Percentiles rank a stretch among this genome's conserved stretches.
phyloP scores from a whole-genome alignment of 2,113 vertebrate species.

The Raja brachyura region DNA sequence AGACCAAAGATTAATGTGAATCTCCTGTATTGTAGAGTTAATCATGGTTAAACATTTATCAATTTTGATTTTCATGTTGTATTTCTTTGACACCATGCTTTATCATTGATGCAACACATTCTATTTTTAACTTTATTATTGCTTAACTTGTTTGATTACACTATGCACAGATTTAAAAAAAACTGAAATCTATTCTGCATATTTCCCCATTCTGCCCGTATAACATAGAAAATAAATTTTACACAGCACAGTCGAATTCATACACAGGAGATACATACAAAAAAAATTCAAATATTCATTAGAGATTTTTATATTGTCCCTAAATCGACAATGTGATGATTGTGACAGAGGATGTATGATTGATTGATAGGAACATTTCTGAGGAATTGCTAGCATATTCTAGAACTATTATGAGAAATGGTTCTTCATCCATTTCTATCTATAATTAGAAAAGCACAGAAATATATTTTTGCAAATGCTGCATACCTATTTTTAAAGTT shows the following conservation, averaged over 20 bases:
- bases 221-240: neutral
- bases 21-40: slow-evolving; percentile 27
- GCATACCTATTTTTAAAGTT: neutral
- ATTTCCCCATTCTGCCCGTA: neutral
- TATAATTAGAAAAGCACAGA: neutral
- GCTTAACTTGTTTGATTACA: slow-evolving; percentile 1
- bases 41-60: slow-evolving; percentile 26
- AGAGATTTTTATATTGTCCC: neutral
- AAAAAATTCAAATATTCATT: neutral
- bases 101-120: neutral
- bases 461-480: neutral
- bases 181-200: neutral
- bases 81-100: neutral
- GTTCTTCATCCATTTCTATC: neutral
- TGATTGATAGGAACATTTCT: neutral
- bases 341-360: neutral
- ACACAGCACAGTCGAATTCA: no score
- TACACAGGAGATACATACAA: neutral
- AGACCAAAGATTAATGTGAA: slow-evolving; percentile 34
- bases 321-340: neutral
- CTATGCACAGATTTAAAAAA: neutral
- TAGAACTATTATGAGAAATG: neutral
- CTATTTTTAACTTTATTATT: neutral
- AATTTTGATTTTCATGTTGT: neutral
- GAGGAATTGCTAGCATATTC: neutral